Base-by-base conservation (phyloP, 2,888 invertebrate genomes). In the Calliphora vomitoria region DNA sequence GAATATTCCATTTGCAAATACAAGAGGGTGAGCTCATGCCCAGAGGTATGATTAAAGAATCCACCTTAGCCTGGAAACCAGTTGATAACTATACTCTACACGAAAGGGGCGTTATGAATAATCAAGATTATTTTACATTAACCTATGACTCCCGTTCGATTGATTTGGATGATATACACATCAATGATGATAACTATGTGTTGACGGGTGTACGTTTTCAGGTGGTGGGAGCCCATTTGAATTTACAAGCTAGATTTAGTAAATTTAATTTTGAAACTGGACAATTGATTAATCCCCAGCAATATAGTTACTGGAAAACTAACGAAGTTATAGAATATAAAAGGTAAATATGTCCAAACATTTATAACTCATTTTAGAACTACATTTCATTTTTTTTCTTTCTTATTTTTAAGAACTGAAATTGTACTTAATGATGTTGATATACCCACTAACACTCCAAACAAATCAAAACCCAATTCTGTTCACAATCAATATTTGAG, bases 211-310 rank as follows among this genome's bases (percentile, higher is more conserved):
- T 96, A 0, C 95, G 96, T 89, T 97, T 98, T 93, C 95, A 97
- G 75, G 94, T 96, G 90, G 94, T 98, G 44, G 98, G 98, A 4
- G 95, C 96, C 0, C 98, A 98, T 92, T 92, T 98, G 76, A 98
- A 98, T 94, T 95, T 98, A 88, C 98, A 98, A 94, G 97, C 97
- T 76, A 95, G 95, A 82, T 95, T 96, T 0, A 97, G 97, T 1
- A 97, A 97, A 20, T 97, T 97, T 91, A 96, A 97, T 93, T 98
- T 97, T 91, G 95, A 95, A 3, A 96, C 95, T 2, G 98, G 98
- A 0, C 94, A 95, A 90, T 94, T 98, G n/a, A 92, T 94, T 13
- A 94, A 95, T 13, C 95, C 96, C 0, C 94, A 95, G 41, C 93
- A 93, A 4, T 95, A 95, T 89, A 97, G 96, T 91, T 94, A 95